Base-by-base conservation (phyloP, 2,113 vertebrate genomes). In the Cephalopholis sonnerati region DNA sequence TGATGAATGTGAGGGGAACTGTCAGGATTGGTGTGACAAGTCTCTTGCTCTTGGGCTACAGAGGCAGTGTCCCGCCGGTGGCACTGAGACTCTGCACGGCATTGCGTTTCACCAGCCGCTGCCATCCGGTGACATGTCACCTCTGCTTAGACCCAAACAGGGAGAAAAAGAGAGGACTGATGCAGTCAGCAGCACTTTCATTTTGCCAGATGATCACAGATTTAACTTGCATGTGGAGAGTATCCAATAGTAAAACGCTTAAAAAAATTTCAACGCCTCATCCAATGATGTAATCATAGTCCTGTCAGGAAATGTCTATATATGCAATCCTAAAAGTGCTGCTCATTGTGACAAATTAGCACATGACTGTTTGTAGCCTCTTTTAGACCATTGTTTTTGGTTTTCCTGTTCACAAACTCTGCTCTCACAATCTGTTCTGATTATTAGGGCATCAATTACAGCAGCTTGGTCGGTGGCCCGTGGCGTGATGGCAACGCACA, bases 1-100 rank as follows among this genome's bases (percentile, higher is more conserved):
- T 94, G 92, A 92, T 71, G 54, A 86, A 91, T 91, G 92, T 89
- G 85, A 91, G 81, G 82, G 70, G 89, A 93, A 91, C 84, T 83
- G 77, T 89, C 79, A 88, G 76, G 84, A 59, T 74, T 75, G 82
- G 70, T 73, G 53, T 89, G 91, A 92, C 88, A 83, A 82, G 68
- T 67, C 81, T 85, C 83, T 79, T 16, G 83, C 89, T 88, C 20
- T 63, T 17, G 66, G 66, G 59, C 54, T 62, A 16, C 55, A 24
- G 71, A 62, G 59, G 27, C 55, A 27, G 59, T 29, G 65, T 81
- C 77, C 59, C 2, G 64, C 70, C 2, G 13, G 24, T 58, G 59
- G 46, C 44, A 39, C 62, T 50, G 24, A 57, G 53, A 10, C 58
- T 64, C 50, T 20, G 36, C 62, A 66, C 10, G 22, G 61, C 57